Evolutionary conservation across 2,797 vertebrate species (phyloP).

Genomic region (Neoniphon sammara): DNA sequence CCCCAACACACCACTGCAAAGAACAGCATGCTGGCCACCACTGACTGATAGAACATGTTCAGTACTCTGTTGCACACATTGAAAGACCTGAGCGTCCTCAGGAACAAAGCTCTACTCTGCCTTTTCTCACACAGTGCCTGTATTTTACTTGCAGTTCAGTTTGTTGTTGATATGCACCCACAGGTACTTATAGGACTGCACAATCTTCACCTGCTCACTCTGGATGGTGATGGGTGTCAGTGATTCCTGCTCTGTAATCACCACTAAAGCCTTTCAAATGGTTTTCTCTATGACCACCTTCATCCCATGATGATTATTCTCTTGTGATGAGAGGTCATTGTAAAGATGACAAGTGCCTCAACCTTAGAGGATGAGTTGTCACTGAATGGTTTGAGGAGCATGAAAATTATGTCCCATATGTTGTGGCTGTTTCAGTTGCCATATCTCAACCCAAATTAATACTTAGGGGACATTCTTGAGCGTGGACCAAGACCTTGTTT

Average conservation of each 20-base stretch:
- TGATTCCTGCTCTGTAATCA: conserved; percentile 69
- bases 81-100: conserved; percentile 43
- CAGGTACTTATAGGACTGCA: conserved; percentile 55
- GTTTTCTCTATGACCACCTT: conserved; percentile 63
- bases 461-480: conserved; percentile 44
- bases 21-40: conserved; percentile 5
- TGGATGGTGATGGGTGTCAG: conserved; percentile 73
- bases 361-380: conserved; percentile 64
- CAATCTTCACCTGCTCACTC: conserved; percentile 65
- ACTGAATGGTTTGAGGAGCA: conserved; percentile 58
- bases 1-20: conserved; percentile 20
- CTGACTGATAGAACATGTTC: conserved; percentile 21
- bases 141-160: conserved; percentile 66
- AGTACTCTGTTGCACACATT: background rate
- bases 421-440: conserved; percentile 45
- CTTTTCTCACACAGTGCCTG: conserved; percentile 49
- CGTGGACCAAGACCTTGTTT: conserved; percentile 50
- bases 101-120: conserved; percentile 51
- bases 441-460: conserved; percentile 61
- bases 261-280: conserved; percentile 62
- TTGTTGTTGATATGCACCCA: conserved; percentile 61
- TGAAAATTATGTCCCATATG: conserved; percentile 61
- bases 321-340: conserved; percentile 70
- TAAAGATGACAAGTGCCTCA: conserved; percentile 68
- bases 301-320: conserved; percentile 64